These are phyloP conservation scores for Octodonta nipae DNA, from an alignment of 2,888 invertebrate genomes.

Conservation along the genomic window DNA sequence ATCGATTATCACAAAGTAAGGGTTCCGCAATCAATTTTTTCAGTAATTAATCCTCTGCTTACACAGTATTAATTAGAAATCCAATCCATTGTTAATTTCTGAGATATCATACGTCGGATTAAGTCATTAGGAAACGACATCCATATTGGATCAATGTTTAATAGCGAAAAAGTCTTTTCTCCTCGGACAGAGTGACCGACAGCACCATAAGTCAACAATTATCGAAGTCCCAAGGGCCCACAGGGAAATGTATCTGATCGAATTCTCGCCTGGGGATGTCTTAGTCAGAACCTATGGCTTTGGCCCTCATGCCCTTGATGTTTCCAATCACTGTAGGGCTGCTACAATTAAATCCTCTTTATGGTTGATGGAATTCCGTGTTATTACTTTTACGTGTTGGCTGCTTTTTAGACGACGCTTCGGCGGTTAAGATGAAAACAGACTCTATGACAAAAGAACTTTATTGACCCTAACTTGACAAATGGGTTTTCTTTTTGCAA, in stretches of 20 bases:
- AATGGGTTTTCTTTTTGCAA: too few species aligned
- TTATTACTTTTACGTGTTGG: conserved; percentile 23
- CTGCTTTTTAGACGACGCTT: too few species aligned
- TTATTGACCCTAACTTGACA: too few species aligned
- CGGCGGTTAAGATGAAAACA: too few species aligned
- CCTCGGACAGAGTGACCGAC: conserved; percentile 29
- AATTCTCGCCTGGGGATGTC: conserved; percentile 19
- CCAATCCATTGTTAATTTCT: too few species aligned
- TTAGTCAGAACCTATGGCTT: conserved; percentile 28
- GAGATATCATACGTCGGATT: conserved; percentile 4
- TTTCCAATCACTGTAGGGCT: conserved; percentile 31
- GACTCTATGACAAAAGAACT: too few species aligned
- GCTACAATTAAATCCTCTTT: conserved; percentile 35
- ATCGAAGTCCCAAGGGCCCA: conserved; percentile 28
- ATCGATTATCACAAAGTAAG: too few species aligned
- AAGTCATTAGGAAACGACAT: conserved; percentile 21
- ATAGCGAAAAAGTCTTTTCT: conserved; percentile 12
- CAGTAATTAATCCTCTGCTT: too few species aligned
- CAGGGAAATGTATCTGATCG: conserved; percentile 19
- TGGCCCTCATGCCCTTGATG: conserved; percentile 16
- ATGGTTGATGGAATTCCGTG: conserved; percentile 31
- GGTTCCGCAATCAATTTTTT: too few species aligned
- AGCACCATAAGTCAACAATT: conserved; percentile 34
- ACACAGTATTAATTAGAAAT: too few species aligned
- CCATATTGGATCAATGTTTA: conserved; percentile 25